Evolutionary conservation across 2,113 vertebrate genomes (phyloP), one percentile per base, ranked within the genome.

Genomic region (Microcebus tavaratra): DNA sequence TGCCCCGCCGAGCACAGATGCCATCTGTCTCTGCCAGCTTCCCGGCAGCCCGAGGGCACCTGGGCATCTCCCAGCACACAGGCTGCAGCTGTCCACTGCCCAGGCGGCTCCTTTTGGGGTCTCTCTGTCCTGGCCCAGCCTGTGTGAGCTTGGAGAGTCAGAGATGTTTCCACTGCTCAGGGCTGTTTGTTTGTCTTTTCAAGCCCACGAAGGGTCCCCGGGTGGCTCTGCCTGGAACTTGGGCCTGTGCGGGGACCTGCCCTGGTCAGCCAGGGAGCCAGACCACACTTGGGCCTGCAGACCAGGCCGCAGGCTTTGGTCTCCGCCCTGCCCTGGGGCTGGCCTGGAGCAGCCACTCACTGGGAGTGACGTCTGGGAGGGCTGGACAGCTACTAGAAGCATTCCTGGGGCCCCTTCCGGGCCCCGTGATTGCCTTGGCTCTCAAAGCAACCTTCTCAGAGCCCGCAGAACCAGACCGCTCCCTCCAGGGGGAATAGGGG

Each of bases 171-270:
- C 73, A 48, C 15, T 0, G 4, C 73, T 75, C 8, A 0, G 73
- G 29, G 67, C 17, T 84, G 88, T 90, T 92, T 96, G 83, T 95
- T 97, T 96, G 70, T 95, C 91, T 91, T 97, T 67, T 86, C 72
- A 53, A 61, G 78, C 78, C 92, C 70, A 36, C 1, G 8, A 53
- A 75, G 85, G 85, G 72, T 53, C 75, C 45, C 48, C 36, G 70
- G 80, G 67, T 36, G 78, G 93, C 94, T 90, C 70, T 88, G 88
- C 59, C 88, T 81, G 85, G 89, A 63, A 53, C 82, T 2, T 0
- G 1, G 31, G 73, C 78, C 78, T 15, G 15, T 12, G 57, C 45
- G 67, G 61, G 81, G 61, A 67, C n/a, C 1, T 11, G n/a, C 55
- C 68, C 70, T 0, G 4, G 83, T 63, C 72, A 42, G 88, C 76